Conservation (phyloP, 2,113 vertebrate species). For the Syrmaticus mikado region DNA sequence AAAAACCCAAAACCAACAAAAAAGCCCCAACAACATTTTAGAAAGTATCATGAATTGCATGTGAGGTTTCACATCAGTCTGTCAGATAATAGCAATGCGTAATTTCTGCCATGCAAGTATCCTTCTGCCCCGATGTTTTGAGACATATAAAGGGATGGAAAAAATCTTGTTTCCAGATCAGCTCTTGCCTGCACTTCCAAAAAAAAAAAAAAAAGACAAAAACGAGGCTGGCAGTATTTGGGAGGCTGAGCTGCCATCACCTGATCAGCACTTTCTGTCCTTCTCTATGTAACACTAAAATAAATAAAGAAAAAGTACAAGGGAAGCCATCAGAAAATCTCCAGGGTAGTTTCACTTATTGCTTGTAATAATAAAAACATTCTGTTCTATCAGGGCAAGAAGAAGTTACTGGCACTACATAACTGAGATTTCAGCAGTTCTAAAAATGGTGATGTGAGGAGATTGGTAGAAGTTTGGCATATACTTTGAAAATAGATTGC, state of each 20-base stretch:
- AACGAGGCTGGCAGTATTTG: neutral
- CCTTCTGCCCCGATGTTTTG: neutral
- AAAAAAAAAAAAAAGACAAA: neutral
- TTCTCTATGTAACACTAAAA: neutral
- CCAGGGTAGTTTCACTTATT: neutral
- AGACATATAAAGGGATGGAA: neutral
- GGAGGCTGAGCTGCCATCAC: neutral
- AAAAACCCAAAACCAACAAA: neutral
- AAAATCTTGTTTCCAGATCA: neutral
- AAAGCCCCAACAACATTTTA: neutral
- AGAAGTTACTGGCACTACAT: neutral
- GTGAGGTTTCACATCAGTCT: neutral
- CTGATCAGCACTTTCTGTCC: neutral
- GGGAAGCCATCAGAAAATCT: neutral
- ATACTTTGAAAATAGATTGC: neutral
- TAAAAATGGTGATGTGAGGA: neutral
- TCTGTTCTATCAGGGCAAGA: fast-evolving
- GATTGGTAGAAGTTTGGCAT: neutral
- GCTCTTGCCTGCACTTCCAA: neutral
- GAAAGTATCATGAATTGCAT: fast-evolving
- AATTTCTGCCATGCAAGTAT: fast-evolving
- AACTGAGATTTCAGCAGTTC: neutral
- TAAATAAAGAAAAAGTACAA: neutral
- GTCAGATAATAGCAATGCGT: neutral
- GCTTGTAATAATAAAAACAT: neutral